Evolutionary conservation across 2,888 invertebrate species (phyloP).

Genomic region (Cenopis cana): DNA sequence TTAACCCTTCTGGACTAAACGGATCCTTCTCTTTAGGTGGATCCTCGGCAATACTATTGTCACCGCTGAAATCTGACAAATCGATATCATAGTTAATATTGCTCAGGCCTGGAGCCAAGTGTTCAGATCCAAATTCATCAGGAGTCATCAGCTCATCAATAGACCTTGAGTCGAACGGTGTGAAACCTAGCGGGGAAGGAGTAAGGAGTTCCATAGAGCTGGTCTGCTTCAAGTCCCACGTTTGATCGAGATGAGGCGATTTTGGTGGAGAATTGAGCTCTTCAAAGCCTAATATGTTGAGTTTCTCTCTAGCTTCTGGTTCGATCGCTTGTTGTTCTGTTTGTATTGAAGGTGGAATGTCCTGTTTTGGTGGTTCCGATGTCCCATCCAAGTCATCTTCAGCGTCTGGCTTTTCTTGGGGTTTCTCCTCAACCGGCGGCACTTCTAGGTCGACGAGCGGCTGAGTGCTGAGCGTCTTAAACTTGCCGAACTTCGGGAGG

Average conservation of each 20-base stretch:
- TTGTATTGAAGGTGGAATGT: conserved; percentile 22
- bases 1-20: conserved; percentile 82
- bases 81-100: conserved; percentile 92
- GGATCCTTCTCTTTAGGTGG: conserved; percentile 81
- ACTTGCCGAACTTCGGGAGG: conserved; percentile 66
- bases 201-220: conserved; percentile 83
- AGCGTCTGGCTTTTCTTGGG: conserved; percentile 4
- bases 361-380: conserved; percentile 40
- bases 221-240: conserved; percentile 70
- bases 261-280: conserved; percentile 66
- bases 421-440: conserved; percentile 12
- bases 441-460: conserved; percentile 66
- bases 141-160: conserved; percentile 86
- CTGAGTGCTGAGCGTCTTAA: conserved; percentile 59
- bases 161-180: conserved; percentile 85
- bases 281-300: conserved; percentile 69
- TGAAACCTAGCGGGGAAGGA: conserved; percentile 84
- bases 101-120: conserved; percentile 86
- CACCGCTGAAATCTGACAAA: conserved; percentile 89
- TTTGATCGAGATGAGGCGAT: conserved; percentile 64
- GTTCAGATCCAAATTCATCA: conserved; percentile 84
- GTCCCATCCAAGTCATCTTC: conserved; percentile 22
- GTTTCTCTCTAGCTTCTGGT: conserved; percentile 57
- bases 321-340: conserved; percentile 48
- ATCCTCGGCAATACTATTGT: conserved; percentile 88